phyloP scores from a whole-genome alignment of 2,888 invertebrate genomes.

The Agriopis aurantiaria region DNA sequence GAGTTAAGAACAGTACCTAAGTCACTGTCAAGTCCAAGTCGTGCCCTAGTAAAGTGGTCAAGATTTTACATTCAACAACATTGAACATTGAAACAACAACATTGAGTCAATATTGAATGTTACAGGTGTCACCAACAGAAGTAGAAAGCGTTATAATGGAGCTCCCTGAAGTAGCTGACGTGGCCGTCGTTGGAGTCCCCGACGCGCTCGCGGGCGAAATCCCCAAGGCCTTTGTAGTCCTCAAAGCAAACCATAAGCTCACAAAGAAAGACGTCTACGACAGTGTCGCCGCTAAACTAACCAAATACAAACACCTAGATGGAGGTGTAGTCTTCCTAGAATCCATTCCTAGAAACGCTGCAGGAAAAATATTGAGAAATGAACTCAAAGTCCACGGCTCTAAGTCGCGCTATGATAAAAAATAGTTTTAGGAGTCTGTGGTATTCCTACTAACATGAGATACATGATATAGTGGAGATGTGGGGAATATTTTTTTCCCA shows the following conservation, averaged over 20 bases:
- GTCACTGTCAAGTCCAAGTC: too few relatives aligned
- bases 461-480: background rate
- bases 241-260: constrained; percentile 82
- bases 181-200: constrained; percentile 92
- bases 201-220: constrained; percentile 90
- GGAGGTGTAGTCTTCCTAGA: constrained; percentile 90
- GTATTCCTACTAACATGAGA: background rate
- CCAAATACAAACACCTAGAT: constrained; percentile 90
- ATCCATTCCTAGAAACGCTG: constrained; percentile 90
- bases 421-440: background rate
- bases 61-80: too few relatives aligned
- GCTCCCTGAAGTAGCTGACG: constrained; percentile 90
- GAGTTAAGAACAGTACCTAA: too few relatives aligned
- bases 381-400: constrained; percentile 86
- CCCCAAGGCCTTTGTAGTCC: constrained; percentile 91
- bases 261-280: constrained; percentile 86
- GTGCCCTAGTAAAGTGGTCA: too few relatives aligned
- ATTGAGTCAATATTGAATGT: constrained; percentile 23
- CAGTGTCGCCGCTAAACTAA: constrained; percentile 88
- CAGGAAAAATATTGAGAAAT: constrained; percentile 92
- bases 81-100: too few relatives aligned
- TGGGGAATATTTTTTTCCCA: background rate
- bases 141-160: constrained; percentile 92
- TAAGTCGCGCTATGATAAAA: constrained; percentile 41
- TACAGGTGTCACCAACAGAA: constrained; percentile 94